Percentiles rank a stretch among this genome's conserved stretches.
phyloP scores from a whole-genome alignment of 2,797 vertebrate species.

The Gymnopithys bicolor region DNA sequence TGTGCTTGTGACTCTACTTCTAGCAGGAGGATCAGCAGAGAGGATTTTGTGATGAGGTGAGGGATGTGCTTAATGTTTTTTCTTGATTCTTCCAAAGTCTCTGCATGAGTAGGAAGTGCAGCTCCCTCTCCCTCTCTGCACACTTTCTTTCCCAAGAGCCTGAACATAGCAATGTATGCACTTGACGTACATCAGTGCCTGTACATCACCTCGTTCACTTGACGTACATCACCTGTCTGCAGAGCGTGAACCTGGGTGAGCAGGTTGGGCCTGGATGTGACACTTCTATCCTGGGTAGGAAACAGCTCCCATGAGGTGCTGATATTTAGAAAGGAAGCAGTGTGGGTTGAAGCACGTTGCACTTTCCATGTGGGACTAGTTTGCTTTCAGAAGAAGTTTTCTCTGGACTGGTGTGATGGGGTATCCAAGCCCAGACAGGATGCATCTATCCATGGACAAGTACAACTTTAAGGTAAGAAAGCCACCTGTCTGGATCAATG shows the following conservation, averaged over 20 bases:
- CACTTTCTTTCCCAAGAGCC: neutral
- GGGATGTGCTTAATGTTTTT: neutral
- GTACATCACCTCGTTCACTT: neutral
- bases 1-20: neutral
- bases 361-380: neutral
- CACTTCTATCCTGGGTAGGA: neutral
- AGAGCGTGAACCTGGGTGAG: neutral
- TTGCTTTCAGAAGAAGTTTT: neutral
- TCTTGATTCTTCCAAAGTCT: neutral
- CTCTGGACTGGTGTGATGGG: neutral
- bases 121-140: neutral
- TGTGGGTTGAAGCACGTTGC: accelerated
- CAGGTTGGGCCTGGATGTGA: neutral
- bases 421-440: neutral
- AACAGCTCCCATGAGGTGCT: neutral
- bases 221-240: neutral
- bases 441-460: neutral
- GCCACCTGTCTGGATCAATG: neutral
- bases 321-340: accelerated
- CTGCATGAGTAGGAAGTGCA: neutral
- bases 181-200: neutral
- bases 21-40: neutral
- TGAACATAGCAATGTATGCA: accelerated
- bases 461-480: neutral
- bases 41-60: neutral